Evolutionary conservation across 2,113 vertebrate genomes (phyloP), one percentile per base, ranked within the genome.

Genomic region (Gavialis gangeticus): DNA sequence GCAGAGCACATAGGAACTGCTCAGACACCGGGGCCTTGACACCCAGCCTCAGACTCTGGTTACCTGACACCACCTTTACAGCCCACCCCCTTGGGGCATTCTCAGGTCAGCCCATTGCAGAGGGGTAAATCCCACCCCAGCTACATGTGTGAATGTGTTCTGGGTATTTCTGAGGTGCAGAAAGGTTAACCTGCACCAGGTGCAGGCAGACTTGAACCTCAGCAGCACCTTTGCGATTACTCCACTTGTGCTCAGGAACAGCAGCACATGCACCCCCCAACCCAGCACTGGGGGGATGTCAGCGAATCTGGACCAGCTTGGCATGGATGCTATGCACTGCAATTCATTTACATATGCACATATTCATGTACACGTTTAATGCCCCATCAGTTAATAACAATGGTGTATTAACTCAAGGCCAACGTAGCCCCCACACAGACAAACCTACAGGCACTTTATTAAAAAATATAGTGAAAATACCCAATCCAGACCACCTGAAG

Each of bases 241-340:
- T 14, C 28, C 66, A 37, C 1, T 0, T 2, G 62, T 58, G 34
- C 79, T 58, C 17, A 57, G 16, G 1, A 21, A 77, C 11, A 0
- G 0, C 79, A 78, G 56, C 87, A 55, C 64, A 6, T 4, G 10
- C 69, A 5, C 16, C 67, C 80, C 30, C 79, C 3, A 4, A 8
- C 58, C 56, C 3, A 28, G 56, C 25, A 28, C 28, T 0, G 1
- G 54, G 83, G 83, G 25, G 75, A 1, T 5, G 24, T 16, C 54
- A 18, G 30, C 27, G 37, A 60, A 24, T n/a, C 16, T 22, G 4
- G 54, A 16, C 2, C 93, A 82, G 87, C 12, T 19, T 59, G n/a
- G 46, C 73, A 80, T 67, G 69, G 66, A 19, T 37, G 18, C 21
- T 37, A 73, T 8, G 34, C 34, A 25, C 69, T 14, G 34, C 34